Percentiles rank a stretch among this genome's conserved stretches.
Conservation (phyloP, 2,888 invertebrate genomes). For the Melieria crassipennis region DNA sequence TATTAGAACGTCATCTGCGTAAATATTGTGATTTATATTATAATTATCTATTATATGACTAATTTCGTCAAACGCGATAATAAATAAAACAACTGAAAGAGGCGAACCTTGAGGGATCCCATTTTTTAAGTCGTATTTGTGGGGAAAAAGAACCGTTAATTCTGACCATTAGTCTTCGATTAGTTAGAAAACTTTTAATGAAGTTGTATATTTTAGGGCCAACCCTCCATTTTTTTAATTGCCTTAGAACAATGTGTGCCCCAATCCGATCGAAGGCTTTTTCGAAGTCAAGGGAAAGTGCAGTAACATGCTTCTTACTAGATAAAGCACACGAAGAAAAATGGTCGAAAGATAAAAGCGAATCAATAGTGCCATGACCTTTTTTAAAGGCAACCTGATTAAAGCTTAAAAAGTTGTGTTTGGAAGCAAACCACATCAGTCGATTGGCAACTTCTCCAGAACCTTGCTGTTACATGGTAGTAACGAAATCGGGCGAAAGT, state of each 20-base stretch:
- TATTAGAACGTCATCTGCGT: constrained; percentile 2
- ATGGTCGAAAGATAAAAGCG: no score
- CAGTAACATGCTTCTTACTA: no score
- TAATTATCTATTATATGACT: no score
- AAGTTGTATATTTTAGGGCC: constrained; percentile 6
- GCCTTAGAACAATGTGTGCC: no score
- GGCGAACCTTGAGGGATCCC: background rate
- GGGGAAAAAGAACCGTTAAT: constrained; percentile 1
- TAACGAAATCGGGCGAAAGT: background rate
- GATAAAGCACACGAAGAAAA: no score
- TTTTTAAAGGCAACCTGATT: no score
- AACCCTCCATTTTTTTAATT: no score
- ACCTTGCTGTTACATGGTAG: background rate
- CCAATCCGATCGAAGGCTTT: no score
- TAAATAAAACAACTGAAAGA: background rate
- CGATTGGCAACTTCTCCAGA: background rate
- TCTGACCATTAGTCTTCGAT: background rate
- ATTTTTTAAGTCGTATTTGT: constrained; percentile 9
- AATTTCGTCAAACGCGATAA: background rate
- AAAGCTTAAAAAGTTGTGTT: no score
- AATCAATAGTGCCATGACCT: no score
- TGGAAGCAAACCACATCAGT: no score
- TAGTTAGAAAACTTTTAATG: constrained; percentile 4
- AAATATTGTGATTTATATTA: background rate
- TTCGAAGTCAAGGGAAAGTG: no score